Percentiles rank a stretch among this genome's conserved stretches.
These are phyloP conservation scores for Drosophila atripex DNA, from an alignment of 2,888 invertebrate species.

Conservation along the genomic window DNA sequence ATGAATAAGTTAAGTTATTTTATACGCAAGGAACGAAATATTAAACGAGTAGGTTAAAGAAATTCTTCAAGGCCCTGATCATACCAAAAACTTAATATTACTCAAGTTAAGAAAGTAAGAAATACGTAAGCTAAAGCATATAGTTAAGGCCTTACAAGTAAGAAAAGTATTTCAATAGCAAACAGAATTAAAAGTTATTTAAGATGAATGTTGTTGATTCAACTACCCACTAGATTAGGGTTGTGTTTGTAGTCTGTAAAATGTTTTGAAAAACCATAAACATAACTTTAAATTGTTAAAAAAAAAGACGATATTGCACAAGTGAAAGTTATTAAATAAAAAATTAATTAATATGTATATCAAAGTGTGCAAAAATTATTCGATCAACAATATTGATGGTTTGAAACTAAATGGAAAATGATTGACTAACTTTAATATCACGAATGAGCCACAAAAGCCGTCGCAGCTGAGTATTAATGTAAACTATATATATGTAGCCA, in stretches of 20 bases:
- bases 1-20: conserved; percentile 12
- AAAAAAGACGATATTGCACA: conserved; percentile 2
- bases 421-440: conserved; percentile 3
- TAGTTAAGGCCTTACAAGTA: background rate
- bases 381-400: conserved; percentile 5
- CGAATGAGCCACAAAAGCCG: conserved; percentile 18
- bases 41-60: conserved; percentile 11
- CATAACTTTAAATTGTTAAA: background rate
- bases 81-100: conserved; percentile 12
- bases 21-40: conserved; percentile 1
- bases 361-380: background rate
- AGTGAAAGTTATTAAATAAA: background rate
- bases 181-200: background rate
- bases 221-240: conserved; percentile 36
- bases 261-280: conserved; percentile 5
- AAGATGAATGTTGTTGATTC: conserved; percentile 21
- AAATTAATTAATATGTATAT: background rate
- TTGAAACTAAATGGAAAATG: conserved; percentile 8
- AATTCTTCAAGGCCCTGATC: background rate
- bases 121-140: background rate
- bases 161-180: background rate
- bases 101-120: conserved; percentile 11
- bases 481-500: conserved; percentile 26
- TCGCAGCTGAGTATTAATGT: conserved; percentile 54
- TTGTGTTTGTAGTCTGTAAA: conserved; percentile 26